A percentile compares a stretch with the other conserved stretches of the same genome.
Evolutionary conservation across 2,888 invertebrate species (phyloP).

Genomic region (Microdon myrmicae): DNA sequence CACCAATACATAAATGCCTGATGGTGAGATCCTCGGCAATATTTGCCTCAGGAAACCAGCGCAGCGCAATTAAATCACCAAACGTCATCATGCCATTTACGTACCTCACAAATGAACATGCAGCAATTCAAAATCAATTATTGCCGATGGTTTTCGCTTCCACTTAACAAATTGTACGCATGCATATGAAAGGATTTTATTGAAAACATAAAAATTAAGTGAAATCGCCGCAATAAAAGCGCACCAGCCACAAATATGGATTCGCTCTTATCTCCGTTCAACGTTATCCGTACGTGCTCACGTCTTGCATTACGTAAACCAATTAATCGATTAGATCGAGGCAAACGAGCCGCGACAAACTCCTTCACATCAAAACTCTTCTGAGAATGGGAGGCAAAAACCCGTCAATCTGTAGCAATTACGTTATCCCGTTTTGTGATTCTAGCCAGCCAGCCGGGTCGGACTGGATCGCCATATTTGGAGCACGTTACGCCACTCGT

Average conservation of each 20-base stretch:
- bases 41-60: too few species aligned
- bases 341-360: conserved; percentile 44
- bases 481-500: conserved; percentile 9
- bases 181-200: too few species aligned
- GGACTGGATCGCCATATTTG: conserved; percentile 30
- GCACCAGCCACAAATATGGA: conserved; percentile 29
- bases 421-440: conserved; percentile 36
- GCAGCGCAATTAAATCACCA: too few species aligned
- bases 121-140: too few species aligned
- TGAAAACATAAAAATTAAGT: too few species aligned
- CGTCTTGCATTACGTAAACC: conserved; percentile 28
- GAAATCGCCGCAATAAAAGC: conserved; percentile 22
- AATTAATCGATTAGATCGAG: conserved; percentile 48
- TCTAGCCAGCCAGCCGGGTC: conserved; percentile 7
- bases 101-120: too few species aligned
- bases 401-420: conserved; percentile 48
- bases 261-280: conserved; percentile 31
- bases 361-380: conserved; percentile 44
- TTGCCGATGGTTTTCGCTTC: too few species aligned
- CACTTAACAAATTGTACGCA: too few species aligned
- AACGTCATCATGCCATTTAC: too few species aligned
- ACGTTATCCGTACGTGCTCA: conserved; percentile 7
- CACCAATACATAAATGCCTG: too few species aligned
- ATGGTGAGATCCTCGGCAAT: too few species aligned
- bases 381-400: conserved; percentile 28